Percentiles rank a stretch among this genome's conserved stretches.
Evolutionary conservation across 2,797 vertebrate species (phyloP).

Genomic region (Helicolenus hilgendorfi): DNA sequence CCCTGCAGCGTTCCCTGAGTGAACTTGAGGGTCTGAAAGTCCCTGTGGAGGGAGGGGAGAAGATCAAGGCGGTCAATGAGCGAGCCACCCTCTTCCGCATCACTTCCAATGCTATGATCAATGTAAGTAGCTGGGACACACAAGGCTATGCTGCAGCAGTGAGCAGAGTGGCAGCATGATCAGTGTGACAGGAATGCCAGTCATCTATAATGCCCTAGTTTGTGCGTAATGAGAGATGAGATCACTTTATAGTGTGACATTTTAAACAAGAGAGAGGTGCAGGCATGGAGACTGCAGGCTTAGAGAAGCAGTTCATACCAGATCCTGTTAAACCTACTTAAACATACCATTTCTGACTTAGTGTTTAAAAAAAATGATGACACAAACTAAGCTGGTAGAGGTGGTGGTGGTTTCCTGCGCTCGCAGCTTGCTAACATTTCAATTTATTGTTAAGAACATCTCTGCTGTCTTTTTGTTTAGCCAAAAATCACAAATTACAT

Average conservation of each 20-base stretch:
- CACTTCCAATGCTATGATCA: conserved; percentile 99
- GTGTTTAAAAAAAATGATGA: neutral
- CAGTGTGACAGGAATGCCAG: conserved; percentile 38
- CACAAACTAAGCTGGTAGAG: neutral
- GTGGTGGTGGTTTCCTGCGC: neutral
- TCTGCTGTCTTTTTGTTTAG: neutral
- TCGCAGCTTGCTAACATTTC: neutral
- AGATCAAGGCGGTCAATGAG: conserved; percentile 97
- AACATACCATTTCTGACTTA: neutral
- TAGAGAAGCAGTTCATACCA: neutral
- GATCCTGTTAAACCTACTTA: neutral
- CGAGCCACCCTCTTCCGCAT: conserved; percentile 98
- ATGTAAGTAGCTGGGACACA: conserved; percentile 90
- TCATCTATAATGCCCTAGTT: conserved; percentile 28
- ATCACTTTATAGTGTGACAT: conserved; percentile 21
- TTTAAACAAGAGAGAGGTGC: neutral
- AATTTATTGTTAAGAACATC: neutral
- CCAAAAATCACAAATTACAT: neutral
- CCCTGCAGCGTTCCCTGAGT: conserved; percentile 96
- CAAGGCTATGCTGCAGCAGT: neutral
- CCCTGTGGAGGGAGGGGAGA: conserved; percentile 94
- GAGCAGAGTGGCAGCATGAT: conserved; percentile 1
- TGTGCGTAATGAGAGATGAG: conserved; percentile 36
- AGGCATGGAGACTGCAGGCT: neutral
- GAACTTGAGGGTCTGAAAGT: conserved; percentile 95